Conservation (phyloP, 2,113 vertebrate genomes). For the Psittacara wagleri region DNA sequence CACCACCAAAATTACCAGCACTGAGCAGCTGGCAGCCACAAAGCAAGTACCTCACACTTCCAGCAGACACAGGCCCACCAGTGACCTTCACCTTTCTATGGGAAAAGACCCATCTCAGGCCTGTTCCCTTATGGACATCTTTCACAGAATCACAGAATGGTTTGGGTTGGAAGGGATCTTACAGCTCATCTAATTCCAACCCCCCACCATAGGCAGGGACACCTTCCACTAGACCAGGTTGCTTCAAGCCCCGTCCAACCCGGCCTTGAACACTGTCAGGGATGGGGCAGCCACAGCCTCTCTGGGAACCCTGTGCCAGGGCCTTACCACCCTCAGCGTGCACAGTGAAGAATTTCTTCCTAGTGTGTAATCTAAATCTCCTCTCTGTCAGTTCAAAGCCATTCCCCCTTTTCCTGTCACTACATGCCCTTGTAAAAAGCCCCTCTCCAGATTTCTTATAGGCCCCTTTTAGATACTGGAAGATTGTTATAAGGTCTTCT, state of each 20-base stretch:
- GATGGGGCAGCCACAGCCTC: not conserved
- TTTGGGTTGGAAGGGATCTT: not conserved
- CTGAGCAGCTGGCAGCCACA: not conserved
- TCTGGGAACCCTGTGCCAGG: not conserved
- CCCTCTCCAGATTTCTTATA: not conserved
- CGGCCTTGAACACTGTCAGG: not conserved
- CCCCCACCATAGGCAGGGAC: not conserved
- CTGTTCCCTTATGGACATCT: not conserved
- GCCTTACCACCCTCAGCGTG: not conserved
- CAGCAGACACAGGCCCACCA: not conserved
- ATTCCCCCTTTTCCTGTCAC: not conserved
- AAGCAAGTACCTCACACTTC: not conserved
- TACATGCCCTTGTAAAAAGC: not conserved
- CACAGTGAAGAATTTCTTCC: not conserved
- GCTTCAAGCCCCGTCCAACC: not conserved
- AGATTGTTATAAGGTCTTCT: not conserved
- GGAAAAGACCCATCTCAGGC: not conserved
- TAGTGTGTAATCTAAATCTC: not conserved
- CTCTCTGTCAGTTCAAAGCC: not conserved
- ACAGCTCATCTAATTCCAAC: not conserved
- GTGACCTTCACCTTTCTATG: not conserved
- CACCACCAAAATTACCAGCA: not conserved
- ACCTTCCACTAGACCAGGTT: not conserved
- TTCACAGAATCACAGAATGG: not conserved
- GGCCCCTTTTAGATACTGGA: not conserved